Base-by-base conservation (phyloP, 2,888 invertebrate genomes). In the Hirtodrosophila alboralis region DNA sequence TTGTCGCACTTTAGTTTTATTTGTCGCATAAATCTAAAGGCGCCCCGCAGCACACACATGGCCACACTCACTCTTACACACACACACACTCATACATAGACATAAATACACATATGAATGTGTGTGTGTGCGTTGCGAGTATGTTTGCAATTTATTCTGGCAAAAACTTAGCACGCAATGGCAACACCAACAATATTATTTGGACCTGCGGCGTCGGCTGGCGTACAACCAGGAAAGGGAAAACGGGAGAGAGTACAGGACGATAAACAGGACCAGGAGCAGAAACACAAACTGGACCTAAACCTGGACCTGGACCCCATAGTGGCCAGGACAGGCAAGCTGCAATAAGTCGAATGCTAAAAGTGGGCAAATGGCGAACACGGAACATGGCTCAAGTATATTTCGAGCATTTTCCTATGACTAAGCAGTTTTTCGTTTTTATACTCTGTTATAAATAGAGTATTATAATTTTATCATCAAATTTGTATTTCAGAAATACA, bases 1-100 rank as follows among this genome's bases (percentile, higher is more conserved):
- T 84, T 81, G 86, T 84, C 86, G 78, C 81, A 84, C 83, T 80
- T 86, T 74, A 77, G 77, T 86, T 86, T 86, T 86, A 81, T 86
- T 86, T 81, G 85, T 52, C 63, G 75, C 86, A 81, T 81, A 81
- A 81, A 81, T 81, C 81, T 74, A 67, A 45, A 44, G 70, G 74
- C 61, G 40, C 53, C 53, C 53, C 73, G 34, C 47, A 63, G 58
- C 68, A 54, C 33, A 43, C 23, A 47, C 51, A 59, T n/a, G n/a
- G 28, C 40, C 12, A 33, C 40, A 36, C 49, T 58, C 21, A 31
- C 16, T 21, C 26, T 38, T 13, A 27, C 10, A 33, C 12, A 31
- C 18, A 31, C 21, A 27, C 5, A 33, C 16, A 23, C 12, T 9
- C 14, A 27, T 7, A 31, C 40, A 49, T 31, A 18, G 18, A 33